Evolutionary conservation across 2,797 vertebrate genomes (phyloP).

Genomic region (Gymnodraco acuticeps): DNA sequence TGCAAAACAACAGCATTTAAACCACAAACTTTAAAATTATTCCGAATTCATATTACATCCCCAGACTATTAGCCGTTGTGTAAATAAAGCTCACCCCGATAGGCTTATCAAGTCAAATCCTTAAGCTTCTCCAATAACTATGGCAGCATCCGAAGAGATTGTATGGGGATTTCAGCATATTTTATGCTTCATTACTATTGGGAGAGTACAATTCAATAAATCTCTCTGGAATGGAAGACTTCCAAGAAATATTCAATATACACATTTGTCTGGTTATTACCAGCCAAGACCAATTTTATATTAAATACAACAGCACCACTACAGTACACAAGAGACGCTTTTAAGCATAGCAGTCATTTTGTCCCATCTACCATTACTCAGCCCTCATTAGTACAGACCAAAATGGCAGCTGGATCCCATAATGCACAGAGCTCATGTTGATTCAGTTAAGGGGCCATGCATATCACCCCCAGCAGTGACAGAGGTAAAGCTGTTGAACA

Average conservation of each 20-base stretch:
- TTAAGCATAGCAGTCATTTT: conserved; percentile 30
- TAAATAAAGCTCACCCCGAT: conserved; percentile 41
- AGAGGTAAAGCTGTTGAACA: conserved; percentile 71
- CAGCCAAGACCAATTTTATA: not conserved
- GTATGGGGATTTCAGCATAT: conserved; percentile 26
- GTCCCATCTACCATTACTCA: conserved; percentile 44
- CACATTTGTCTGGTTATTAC: conserved; percentile 13
- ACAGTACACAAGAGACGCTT: not conserved
- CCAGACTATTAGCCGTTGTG: conserved; percentile 19
- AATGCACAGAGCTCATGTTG: conserved; percentile 46
- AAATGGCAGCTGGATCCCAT: conserved; percentile 62
- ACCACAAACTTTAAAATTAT: conserved; percentile 12
- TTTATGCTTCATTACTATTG: conserved; percentile 47
- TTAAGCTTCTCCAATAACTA: conserved; percentile 43
- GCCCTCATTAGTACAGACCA: conserved; percentile 50
- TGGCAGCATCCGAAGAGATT: conserved; percentile 32
- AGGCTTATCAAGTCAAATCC: conserved; percentile 39
- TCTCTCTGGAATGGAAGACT: conserved; percentile 18
- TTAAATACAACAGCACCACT: conserved; percentile 18
- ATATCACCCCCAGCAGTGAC: conserved; percentile 44
- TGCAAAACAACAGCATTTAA: not conserved
- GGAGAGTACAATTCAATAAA: conserved; percentile 33
- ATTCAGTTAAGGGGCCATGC: conserved; percentile 48
- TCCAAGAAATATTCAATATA: conserved; percentile 6
- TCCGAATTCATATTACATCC: conserved; percentile 11